These are phyloP conservation scores for Pogonomyrmex californicus DNA, from an alignment of 1,140 invertebrate genomes.

Conservation along the genomic window DNA sequence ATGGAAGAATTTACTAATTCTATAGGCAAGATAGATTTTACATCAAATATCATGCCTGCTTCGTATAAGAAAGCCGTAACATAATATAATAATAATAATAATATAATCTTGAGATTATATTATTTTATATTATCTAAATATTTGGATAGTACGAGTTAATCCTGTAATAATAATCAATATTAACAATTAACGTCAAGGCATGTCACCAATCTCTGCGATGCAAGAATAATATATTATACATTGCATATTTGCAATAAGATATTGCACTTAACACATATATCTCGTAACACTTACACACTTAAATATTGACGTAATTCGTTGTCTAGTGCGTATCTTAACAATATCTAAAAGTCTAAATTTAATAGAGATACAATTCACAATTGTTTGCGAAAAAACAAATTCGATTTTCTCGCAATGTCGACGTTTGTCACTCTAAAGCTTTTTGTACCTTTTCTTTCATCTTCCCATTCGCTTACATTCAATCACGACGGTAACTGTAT, in stretches of 20 bases:
- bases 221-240: constrained; percentile 10
- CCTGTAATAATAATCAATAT: background rate
- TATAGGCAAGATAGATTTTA: background rate
- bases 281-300: background rate
- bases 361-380: background rate
- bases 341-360: constrained; percentile 11
- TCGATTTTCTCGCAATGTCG: constrained; percentile 9
- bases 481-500: background rate
- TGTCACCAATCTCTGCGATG: background rate
- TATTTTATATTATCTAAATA: background rate
- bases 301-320: constrained; percentile 33
- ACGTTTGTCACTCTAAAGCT: background rate
- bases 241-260: background rate
- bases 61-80: background rate
- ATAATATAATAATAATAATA: background rate
- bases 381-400: constrained; percentile 7
- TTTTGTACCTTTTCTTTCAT: constrained; percentile 17
- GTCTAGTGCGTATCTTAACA: background rate
- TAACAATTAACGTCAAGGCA: constrained; percentile 35
- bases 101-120: background rate
- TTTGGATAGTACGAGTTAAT: background rate
- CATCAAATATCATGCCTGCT: background rate
- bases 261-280: background rate
- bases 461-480: background rate
- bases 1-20: background rate